Conservation (phyloP, 2,888 invertebrate species). For the Campopleginae sp. region DNA sequence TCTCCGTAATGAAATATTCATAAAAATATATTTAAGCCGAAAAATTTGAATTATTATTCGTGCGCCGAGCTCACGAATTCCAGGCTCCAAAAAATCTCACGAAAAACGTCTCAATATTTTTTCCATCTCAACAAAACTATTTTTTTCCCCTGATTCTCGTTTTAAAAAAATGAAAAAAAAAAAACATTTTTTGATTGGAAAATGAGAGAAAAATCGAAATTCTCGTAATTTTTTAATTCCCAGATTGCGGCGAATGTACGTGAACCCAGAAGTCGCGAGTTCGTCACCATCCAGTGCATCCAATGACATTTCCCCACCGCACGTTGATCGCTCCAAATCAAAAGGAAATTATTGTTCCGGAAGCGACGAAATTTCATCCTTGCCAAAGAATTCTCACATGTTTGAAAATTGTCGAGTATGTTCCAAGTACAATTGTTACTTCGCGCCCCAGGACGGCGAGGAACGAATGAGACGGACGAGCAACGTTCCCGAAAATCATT, state of each 20-base stretch:
- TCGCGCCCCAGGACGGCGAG: conserved; percentile 69
- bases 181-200: too few relatives aligned
- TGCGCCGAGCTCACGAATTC: too few relatives aligned
- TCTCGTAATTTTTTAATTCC: not conserved
- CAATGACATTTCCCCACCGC: conserved; percentile 62
- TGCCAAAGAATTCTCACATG: conserved; percentile 69
- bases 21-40: not conserved
- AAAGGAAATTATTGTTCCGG: conserved; percentile 45
- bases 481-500: conserved; percentile 16
- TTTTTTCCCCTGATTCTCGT: too few relatives aligned
- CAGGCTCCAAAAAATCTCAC: too few relatives aligned
- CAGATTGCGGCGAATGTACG: conserved; percentile 52
- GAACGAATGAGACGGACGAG: conserved; percentile 33
- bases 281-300: conserved; percentile 53
- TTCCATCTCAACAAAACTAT: too few relatives aligned
- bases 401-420: conserved; percentile 80
- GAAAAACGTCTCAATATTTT: too few relatives aligned
- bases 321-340: conserved; percentile 66
- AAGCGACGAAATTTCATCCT: conserved; percentile 55
- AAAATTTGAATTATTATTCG: not conserved
- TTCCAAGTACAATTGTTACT: conserved; percentile 79
- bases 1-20: not conserved
- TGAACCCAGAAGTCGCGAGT: conserved; percentile 59
- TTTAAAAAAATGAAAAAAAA: not conserved
- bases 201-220: too few relatives aligned